A percentile compares a stretch with the other conserved stretches of the same genome.
These are phyloP conservation scores for Trachymyrmex cornetzi DNA, from an alignment of 1,140 invertebrate genomes.

Conservation along the genomic window DNA sequence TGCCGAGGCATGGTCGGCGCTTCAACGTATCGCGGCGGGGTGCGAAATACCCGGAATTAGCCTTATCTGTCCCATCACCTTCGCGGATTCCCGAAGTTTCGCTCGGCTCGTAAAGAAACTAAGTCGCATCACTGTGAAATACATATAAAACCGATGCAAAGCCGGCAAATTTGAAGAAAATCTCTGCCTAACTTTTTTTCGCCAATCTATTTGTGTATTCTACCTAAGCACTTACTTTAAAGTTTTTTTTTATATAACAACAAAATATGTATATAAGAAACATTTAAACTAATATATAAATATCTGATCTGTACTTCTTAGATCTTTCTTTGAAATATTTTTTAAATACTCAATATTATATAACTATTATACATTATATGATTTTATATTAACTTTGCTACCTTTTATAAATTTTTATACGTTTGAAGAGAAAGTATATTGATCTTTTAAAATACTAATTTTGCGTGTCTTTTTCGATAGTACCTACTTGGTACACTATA, in stretches of 20 bases:
- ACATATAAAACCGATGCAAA: slow-evolving; percentile 10
- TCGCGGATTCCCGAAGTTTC: slow-evolving; percentile 68
- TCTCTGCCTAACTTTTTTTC: not conserved
- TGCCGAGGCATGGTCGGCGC: slow-evolving; percentile 68
- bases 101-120: slow-evolving; percentile 13
- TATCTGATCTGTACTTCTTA: not conserved
- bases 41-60: slow-evolving; percentile 81
- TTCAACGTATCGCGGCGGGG: slow-evolving; percentile 76
- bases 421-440: not conserved
- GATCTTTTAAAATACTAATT: not conserved
- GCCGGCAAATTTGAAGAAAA: not conserved
- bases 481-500: slow-evolving; percentile 40
- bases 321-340: not conserved
- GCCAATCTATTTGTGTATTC: not conserved
- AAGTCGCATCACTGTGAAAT: slow-evolving; percentile 17
- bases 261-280: not conserved
- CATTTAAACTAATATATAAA: slow-evolving; percentile 21
- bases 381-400: not conserved
- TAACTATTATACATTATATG: not conserved
- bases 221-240: not conserved
- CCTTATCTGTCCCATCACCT: slow-evolving; percentile 74
- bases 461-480: slow-evolving; percentile 55
- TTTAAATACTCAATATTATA: not conserved
- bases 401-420: not conserved
- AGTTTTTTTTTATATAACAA: not conserved